Conservation (phyloP, 2,113 vertebrate genomes). For the Paraplagusia blochii region DNA sequence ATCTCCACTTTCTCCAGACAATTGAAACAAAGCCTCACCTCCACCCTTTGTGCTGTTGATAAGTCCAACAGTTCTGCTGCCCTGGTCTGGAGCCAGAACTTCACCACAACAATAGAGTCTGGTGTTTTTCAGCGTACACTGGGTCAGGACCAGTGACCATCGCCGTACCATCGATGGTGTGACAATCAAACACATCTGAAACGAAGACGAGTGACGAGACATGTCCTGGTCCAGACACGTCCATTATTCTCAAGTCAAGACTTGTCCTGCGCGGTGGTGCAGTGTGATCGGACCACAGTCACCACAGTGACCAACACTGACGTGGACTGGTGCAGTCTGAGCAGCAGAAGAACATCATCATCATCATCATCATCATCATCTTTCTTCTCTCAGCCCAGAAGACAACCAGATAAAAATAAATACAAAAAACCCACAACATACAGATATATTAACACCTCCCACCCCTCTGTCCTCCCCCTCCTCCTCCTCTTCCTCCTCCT, state of each 20-base stretch:
- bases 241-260: too few species aligned
- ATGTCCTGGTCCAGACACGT: too few species aligned
- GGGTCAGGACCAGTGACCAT: too few species aligned
- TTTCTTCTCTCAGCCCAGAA: constrained; percentile 44
- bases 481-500: background rate
- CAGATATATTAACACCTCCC: background rate
- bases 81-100: constrained; percentile 21
- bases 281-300: too few species aligned
- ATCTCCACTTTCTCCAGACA: constrained; percentile 19
- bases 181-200: too few species aligned
- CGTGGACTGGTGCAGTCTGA: too few species aligned
- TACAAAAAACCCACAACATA: constrained; percentile 31
- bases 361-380: constrained; percentile 38
- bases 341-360: constrained; percentile 18
- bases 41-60: constrained; percentile 41
- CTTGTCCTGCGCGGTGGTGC: too few species aligned
- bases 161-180: too few species aligned
- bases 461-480: constrained; percentile 12
- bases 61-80: constrained; percentile 3
- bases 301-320: too few species aligned
- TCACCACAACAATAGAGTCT: constrained; percentile 25
- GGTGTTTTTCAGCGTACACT: too few species aligned
- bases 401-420: constrained; percentile 31
- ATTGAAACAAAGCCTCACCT: too few species aligned
- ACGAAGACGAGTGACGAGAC: too few species aligned